Percentiles rank a stretch among this genome's conserved stretches.
Evolutionary conservation across 2,888 invertebrate genomes (phyloP).

Genomic region (Desoria tigrina): DNA sequence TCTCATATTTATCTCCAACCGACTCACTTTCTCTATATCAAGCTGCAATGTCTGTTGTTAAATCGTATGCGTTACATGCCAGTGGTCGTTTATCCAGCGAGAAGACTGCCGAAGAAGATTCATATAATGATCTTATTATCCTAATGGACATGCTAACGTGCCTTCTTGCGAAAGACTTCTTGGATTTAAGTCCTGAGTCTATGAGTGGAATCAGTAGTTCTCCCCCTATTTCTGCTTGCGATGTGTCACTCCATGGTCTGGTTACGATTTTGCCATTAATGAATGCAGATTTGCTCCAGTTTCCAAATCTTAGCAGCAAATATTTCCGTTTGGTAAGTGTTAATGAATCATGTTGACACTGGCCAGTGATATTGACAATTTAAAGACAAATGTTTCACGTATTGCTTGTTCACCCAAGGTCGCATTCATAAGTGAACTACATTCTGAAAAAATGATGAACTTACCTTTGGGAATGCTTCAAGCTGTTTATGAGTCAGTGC

Average conservation of each 20-base stretch:
- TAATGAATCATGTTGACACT: no score
- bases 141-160: conserved; percentile 74
- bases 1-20: conserved; percentile 64
- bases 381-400: no score
- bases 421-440: conserved; percentile 44
- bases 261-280: conserved; percentile 73
- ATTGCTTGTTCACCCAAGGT: no score
- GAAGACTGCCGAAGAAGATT: conserved; percentile 69
- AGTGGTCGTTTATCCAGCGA: conserved; percentile 46
- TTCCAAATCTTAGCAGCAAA: conserved; percentile 68
- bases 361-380: no score
- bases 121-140: conserved; percentile 73
- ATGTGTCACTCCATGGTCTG: conserved; percentile 70
- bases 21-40: conserved; percentile 39
- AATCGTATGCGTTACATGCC: conserved; percentile 54
- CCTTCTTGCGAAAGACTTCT: conserved; percentile 63
- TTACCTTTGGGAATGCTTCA: conserved; percentile 61
- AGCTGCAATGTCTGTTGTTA: conserved; percentile 51
- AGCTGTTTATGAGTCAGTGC: conserved; percentile 63
- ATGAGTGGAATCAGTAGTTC: conserved; percentile 34
- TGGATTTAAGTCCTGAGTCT: conserved; percentile 57
- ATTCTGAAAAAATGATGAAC: conserved; percentile 50
- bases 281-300: conserved; percentile 70
- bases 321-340: conserved; percentile 58
- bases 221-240: conserved; percentile 60